phyloP scores from a whole-genome alignment of 2,888 invertebrate genomes.

The Perdita meconis region DNA sequence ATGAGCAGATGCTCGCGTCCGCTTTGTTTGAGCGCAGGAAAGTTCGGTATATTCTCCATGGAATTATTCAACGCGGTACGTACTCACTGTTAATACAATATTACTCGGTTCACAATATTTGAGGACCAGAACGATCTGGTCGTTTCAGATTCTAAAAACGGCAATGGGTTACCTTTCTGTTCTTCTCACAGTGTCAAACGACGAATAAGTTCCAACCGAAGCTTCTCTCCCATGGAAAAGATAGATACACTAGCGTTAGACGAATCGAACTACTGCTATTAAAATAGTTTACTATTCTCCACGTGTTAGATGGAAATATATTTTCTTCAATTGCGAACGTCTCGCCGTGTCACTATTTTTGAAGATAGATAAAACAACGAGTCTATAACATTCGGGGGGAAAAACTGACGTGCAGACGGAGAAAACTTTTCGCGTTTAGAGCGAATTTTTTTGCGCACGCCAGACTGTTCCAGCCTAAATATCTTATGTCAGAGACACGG shows the following conservation, averaged over 20 bases:
- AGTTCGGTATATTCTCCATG: conserved; percentile 72
- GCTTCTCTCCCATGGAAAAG: too few relatives aligned
- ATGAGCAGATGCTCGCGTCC: conserved; percentile 65
- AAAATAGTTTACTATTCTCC: too few relatives aligned
- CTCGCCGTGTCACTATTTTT: too few relatives aligned
- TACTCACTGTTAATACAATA: neutral
- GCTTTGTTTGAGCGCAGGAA: conserved; percentile 72
- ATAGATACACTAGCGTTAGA: too few relatives aligned
- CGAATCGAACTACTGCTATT: too few relatives aligned
- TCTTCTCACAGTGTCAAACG: conserved; percentile 56
- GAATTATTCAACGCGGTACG: conserved; percentile 69
- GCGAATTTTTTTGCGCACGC: neutral
- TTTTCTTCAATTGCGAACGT: too few relatives aligned
- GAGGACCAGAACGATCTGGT: neutral
- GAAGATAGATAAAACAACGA: too few relatives aligned
- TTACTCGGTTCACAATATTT: too few relatives aligned
- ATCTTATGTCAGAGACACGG: neutral
- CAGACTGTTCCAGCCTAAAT: neutral
- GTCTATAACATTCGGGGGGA: too few relatives aligned
- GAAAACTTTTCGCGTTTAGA: neutral
- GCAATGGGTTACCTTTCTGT: conserved; percentile 67
- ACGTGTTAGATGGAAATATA: too few relatives aligned
- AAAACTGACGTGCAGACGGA: neutral
- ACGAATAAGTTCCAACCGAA: too few relatives aligned
- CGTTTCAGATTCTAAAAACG: conserved; percentile 61